Evolutionary conservation across 2,113 vertebrate genomes (phyloP).

Genomic region (Fukomys damarensis): DNA sequence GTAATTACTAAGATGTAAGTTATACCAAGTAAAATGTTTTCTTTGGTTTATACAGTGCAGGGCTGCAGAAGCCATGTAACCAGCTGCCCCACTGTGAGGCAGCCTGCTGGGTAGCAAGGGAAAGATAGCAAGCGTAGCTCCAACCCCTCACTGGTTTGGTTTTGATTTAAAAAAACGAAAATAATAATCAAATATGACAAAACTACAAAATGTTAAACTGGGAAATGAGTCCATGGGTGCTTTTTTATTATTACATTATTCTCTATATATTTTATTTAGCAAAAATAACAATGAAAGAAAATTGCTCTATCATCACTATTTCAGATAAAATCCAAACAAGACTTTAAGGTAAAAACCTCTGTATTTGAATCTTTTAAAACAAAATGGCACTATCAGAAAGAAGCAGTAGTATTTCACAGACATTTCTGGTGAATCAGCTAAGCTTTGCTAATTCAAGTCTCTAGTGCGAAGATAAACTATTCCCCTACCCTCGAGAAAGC

Average conservation of each 20-base stretch:
- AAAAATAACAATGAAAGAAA: slow-evolving; percentile 38
- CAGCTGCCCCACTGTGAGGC: background rate
- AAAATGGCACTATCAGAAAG: background rate
- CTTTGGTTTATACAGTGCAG: background rate
- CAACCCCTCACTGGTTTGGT: background rate
- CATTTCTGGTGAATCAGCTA: background rate
- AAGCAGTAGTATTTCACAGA: background rate
- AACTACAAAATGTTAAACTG: slow-evolving; percentile 17
- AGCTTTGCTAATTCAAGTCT: background rate
- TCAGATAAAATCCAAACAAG: background rate
- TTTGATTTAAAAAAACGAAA: background rate
- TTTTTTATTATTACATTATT: background rate
- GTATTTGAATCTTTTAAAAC: background rate
- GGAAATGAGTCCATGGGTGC: background rate
- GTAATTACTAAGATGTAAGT: background rate
- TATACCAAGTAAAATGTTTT: background rate
- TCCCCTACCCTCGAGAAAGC: background rate
- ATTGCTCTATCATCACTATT: background rate
- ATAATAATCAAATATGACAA: background rate
- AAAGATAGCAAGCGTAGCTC: background rate
- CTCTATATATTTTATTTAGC: background rate
- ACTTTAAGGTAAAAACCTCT: slow-evolving; percentile 25
- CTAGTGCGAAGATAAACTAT: background rate
- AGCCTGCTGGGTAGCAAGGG: background rate
- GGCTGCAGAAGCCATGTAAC: background rate